A percentile compares a stretch with the other conserved stretches of the same genome.
Evolutionary conservation across 1,140 invertebrate genomes (phyloP).

Genomic region (Polyergus mexicanus): DNA sequence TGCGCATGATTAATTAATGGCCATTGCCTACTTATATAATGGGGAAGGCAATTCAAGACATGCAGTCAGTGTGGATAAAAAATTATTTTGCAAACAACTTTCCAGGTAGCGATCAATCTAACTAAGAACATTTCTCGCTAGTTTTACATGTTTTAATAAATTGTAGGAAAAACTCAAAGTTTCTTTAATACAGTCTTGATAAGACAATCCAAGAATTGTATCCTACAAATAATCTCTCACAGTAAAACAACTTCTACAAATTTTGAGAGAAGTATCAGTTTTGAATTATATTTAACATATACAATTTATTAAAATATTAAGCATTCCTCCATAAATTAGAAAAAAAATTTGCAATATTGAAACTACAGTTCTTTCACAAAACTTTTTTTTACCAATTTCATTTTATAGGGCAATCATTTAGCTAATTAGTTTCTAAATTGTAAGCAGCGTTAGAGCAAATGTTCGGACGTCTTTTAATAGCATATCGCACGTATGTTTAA

Average conservation of each 20-base stretch:
- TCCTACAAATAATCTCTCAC: background rate
- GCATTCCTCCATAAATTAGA: too few species aligned
- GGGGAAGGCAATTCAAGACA: too few species aligned
- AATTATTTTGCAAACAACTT: too few species aligned
- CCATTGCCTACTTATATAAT: too few species aligned
- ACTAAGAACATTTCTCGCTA: background rate
- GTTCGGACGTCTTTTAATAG: background rate
- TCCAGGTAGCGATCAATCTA: background rate
- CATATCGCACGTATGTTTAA: background rate
- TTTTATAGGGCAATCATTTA: too few species aligned
- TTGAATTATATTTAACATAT: too few species aligned
- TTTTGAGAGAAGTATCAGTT: background rate
- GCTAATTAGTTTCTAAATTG: too few species aligned
- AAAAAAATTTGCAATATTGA: background rate
- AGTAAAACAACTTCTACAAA: background rate
- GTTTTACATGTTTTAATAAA: background rate
- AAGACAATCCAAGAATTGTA: background rate
- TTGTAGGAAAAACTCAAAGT: background rate
- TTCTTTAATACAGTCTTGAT: background rate
- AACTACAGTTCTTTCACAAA: background rate
- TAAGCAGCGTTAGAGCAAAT: background rate
- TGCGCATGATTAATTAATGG: too few species aligned
- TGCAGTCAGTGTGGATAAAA: too few species aligned
- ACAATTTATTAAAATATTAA: too few species aligned
- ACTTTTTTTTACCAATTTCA: too few species aligned